Evolutionary conservation across 2,797 vertebrate species (phyloP).

Genomic region (Protonibea diacanthus): DNA sequence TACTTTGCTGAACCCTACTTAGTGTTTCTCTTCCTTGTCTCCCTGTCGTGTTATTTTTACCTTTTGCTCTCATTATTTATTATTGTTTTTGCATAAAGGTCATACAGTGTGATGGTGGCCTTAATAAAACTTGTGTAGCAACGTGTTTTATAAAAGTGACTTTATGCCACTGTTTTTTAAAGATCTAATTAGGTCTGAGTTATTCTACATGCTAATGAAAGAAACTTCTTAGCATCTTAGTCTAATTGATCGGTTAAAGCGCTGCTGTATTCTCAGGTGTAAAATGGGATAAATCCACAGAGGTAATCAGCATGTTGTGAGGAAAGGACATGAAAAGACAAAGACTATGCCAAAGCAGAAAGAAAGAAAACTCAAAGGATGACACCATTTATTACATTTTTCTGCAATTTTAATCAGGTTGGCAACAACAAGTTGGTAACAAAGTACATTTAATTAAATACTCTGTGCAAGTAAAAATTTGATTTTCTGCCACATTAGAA

Average conservation of each 20-base stretch:
- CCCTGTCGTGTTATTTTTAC: slow-evolving; percentile 13
- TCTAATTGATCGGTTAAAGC: slow-evolving; percentile 54
- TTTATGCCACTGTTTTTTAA: slow-evolving; percentile 31
- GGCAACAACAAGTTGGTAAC: not conserved
- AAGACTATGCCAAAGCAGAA: not conserved
- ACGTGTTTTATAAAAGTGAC: slow-evolving; percentile 33
- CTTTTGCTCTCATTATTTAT: slow-evolving; percentile 16
- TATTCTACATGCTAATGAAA: slow-evolving; percentile 45
- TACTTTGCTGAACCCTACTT: slow-evolving; percentile 8
- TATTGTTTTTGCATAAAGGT: slow-evolving; percentile 28
- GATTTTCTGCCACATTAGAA: not conserved
- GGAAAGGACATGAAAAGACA: slow-evolving; percentile 22
- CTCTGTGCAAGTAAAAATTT: not conserved
- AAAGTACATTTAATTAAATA: slow-evolving; percentile 21
- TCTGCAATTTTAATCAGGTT: slow-evolving; percentile 16
- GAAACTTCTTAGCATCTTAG: slow-evolving; percentile 42
- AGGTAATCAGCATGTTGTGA: slow-evolving; percentile 23
- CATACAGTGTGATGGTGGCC: not conserved
- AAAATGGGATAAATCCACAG: slow-evolving; percentile 45
- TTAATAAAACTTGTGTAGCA: slow-evolving; percentile 33
- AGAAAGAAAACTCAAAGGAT: not conserved
- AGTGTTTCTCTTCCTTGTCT: not conserved
- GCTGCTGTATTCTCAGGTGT: slow-evolving; percentile 20
- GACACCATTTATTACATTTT: not conserved
- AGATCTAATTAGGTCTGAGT: slow-evolving; percentile 59